phyloP scores from a whole-genome alignment of 2,113 vertebrate species.

The Ibidorhyncha struthersii region DNA sequence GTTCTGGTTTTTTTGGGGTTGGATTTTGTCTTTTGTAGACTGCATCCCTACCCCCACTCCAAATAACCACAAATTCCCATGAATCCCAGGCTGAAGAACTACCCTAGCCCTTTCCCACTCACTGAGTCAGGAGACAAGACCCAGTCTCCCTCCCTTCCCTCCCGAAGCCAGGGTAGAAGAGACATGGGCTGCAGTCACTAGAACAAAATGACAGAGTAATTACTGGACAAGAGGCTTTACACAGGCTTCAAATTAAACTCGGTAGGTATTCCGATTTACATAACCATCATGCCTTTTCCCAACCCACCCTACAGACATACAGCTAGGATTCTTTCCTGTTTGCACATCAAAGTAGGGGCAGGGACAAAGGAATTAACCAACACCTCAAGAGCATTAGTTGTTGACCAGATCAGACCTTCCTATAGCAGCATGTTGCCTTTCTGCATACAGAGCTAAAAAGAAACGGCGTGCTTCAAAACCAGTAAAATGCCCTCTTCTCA shows the following conservation, averaged over 20 bases:
- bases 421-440: not conserved
- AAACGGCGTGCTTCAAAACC: not conserved
- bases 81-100: not conserved
- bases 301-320: not conserved
- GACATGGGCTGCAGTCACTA: not conserved
- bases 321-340: not conserved
- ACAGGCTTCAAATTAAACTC: not conserved
- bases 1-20: fast-evolving
- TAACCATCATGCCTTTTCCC: not conserved
- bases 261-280: not conserved
- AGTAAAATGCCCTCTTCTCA: not conserved
- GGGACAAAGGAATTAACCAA: not conserved
- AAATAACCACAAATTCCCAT: fast-evolving
- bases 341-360: not conserved
- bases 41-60: not conserved
- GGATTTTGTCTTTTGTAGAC: not conserved
- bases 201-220: not conserved
- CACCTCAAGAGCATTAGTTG: not conserved
- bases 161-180: not conserved
- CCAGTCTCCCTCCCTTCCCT: not conserved
- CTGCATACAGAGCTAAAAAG: not conserved
- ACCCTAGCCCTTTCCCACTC: not conserved
- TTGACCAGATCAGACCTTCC: not conserved
- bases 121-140: not conserved
- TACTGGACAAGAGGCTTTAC: not conserved